Conservation (phyloP, 2,797 vertebrate species). For the Darevskia mixta region DNA sequence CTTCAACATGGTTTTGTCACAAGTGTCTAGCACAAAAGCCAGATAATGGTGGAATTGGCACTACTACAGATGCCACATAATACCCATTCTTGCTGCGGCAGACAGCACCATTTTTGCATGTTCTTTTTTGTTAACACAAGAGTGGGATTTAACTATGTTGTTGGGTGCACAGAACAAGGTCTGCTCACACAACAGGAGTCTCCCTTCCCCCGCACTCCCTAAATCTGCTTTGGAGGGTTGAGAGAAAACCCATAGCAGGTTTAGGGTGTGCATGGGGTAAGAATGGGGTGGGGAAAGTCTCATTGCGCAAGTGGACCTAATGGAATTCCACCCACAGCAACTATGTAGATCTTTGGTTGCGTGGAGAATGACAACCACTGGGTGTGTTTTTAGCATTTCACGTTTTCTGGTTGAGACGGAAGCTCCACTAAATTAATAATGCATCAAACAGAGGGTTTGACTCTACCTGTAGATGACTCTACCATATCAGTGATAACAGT, state of each 20-base stretch:
- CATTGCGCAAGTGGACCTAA: too few species aligned
- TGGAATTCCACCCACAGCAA: neutral
- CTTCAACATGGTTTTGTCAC: neutral
- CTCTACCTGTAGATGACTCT: neutral
- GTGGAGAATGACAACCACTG: neutral
- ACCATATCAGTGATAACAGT: neutral
- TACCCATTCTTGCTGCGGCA: neutral
- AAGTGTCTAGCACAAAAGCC: neutral
- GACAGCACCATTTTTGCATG: neutral
- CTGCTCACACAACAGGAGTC: too few species aligned
- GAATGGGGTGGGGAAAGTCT: neutral
- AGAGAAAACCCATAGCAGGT: too few species aligned
- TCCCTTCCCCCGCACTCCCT: too few species aligned
- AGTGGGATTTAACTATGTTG: too few species aligned
- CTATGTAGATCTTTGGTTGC: neutral
- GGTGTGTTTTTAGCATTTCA: neutral
- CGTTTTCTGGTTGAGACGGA: neutral
- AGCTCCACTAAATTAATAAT: neutral
- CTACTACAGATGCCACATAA: too few species aligned
- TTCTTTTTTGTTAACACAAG: neutral
- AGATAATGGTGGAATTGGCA: neutral
- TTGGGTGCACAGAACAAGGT: too few species aligned
- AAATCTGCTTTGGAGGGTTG: too few species aligned
- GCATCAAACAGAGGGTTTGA: neutral
- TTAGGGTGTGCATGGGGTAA: too few species aligned